These are phyloP conservation scores for Ochropacha duplaris DNA, from an alignment of 2,888 invertebrate species.

Conservation along the genomic window DNA sequence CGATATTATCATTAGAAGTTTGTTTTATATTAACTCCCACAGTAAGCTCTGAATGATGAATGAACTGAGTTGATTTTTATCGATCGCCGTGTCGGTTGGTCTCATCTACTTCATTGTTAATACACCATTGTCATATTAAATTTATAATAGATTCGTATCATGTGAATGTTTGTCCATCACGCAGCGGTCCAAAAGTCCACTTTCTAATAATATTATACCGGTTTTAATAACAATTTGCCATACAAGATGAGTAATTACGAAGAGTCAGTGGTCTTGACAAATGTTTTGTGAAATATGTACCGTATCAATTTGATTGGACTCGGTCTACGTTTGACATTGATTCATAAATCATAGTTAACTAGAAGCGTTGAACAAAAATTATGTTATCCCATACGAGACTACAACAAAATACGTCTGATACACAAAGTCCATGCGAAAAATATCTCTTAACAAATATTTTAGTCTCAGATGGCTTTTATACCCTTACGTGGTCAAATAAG, in stretches of 20 bases:
- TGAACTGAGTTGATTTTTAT: conserved; percentile 59
- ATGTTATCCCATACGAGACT: no score
- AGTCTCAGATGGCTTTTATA: no score
- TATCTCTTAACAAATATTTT: no score
- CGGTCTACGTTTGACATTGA: conserved; percentile 38
- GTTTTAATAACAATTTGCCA: conserved; percentile 73
- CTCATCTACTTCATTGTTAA: conserved; percentile 65
- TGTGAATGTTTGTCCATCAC: conserved; percentile 48
- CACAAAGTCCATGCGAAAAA: no score
- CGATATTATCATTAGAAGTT: conserved; percentile 48
- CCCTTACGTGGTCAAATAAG: no score
- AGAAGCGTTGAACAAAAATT: neutral
- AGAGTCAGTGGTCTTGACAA: conserved; percentile 70
- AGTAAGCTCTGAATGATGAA: conserved; percentile 54
- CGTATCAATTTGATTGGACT: conserved; percentile 70
- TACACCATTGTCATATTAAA: conserved; percentile 70
- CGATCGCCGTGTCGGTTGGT: conserved; percentile 45
- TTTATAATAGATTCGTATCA: conserved; percentile 66
- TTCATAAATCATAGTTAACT: conserved; percentile 9
- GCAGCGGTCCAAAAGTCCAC: conserved; percentile 34
- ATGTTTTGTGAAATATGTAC: conserved; percentile 74
- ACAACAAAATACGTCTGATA: no score
- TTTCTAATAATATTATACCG: conserved; percentile 54
- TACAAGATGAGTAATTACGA: conserved; percentile 73
- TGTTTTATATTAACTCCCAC: conserved; percentile 33